phyloP scores from a whole-genome alignment of 2,113 vertebrate genomes.

The Dipodomys merriami region DNA sequence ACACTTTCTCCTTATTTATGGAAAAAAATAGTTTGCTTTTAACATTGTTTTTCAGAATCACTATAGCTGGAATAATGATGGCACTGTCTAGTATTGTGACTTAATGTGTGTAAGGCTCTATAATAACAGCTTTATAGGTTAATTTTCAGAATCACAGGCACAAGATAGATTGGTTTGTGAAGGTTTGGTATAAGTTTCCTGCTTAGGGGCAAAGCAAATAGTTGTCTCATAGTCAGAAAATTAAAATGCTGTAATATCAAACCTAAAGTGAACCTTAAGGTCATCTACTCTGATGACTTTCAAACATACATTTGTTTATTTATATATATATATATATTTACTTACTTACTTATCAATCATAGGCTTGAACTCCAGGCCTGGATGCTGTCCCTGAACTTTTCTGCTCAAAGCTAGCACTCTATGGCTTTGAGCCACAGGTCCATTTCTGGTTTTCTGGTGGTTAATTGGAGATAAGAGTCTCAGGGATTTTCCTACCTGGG shows the following conservation, averaged over 20 bases:
- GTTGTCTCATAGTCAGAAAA: not conserved
- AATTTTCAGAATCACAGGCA: conserved; percentile 31
- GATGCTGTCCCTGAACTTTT: too few relatives aligned
- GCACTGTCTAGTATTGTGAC: not conserved
- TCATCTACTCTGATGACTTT: conserved; percentile 26
- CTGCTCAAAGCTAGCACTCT: too few relatives aligned
- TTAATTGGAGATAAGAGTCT: too few relatives aligned
- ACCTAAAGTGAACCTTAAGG: conserved; percentile 22
- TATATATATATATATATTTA: too few relatives aligned
- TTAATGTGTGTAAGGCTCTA: not conserved
- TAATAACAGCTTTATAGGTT: conserved; percentile 13
- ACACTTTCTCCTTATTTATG: conserved; percentile 24
- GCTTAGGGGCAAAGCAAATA: not conserved
- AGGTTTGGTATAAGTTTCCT: not conserved
- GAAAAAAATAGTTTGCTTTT: conserved; percentile 37
- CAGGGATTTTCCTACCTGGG: too few relatives aligned
- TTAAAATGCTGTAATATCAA: conserved; percentile 3
- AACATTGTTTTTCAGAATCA: not conserved
- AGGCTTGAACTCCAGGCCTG: too few relatives aligned
- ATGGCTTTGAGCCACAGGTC: too few relatives aligned
- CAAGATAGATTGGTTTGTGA: conserved; percentile 4
- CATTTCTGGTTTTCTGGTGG: too few relatives aligned
- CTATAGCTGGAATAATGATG: not conserved
- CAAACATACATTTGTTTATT: not conserved
- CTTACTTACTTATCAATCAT: too few relatives aligned